A percentile compares a stretch with the other conserved stretches of the same genome.
These are phyloP conservation scores for Brachionus koreanus DNA, from an alignment of 1,140 invertebrate species.

Conservation along the genomic window DNA sequence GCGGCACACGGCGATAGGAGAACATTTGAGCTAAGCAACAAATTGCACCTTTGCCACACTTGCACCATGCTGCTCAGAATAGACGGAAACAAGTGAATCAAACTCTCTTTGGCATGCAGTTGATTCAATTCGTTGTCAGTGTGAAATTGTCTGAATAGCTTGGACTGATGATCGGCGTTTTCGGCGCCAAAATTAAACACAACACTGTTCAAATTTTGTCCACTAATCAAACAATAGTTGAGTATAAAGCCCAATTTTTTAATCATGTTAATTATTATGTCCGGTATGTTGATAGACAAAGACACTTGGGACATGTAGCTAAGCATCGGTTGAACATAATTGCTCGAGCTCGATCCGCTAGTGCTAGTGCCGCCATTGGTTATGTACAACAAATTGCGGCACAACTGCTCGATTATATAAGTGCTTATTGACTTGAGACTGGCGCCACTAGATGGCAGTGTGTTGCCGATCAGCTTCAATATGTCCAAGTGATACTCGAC, in stretches of 20 bases:
- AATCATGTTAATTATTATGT: conserved; percentile 10
- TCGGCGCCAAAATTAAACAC: not conserved
- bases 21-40: not conserved
- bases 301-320: conserved; percentile 26
- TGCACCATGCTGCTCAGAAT: conserved; percentile 28
- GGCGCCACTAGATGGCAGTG: conserved; percentile 70
- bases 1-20: not conserved
- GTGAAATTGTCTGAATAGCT: conserved; percentile 34
- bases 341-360: conserved; percentile 7
- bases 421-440: conserved; percentile 73
- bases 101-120: conserved; percentile 16
- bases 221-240: conserved; percentile 34
- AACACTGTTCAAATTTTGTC: not conserved
- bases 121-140: conserved; percentile 31
- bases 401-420: conserved; percentile 74
- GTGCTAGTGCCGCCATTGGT: not conserved
- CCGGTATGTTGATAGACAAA: conserved; percentile 7
- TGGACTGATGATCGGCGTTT: not conserved
- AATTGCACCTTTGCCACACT: conserved; percentile 41
- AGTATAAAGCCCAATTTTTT: conserved; percentile 17
- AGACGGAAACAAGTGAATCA: conserved; percentile 31
- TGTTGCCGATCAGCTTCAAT: conserved; percentile 72
- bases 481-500: conserved; percentile 70
- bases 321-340: conserved; percentile 8
- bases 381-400: conserved; percentile 73